phyloP scores from a whole-genome alignment of 2,797 vertebrate genomes.

The Philypnodon macrostomus region DNA sequence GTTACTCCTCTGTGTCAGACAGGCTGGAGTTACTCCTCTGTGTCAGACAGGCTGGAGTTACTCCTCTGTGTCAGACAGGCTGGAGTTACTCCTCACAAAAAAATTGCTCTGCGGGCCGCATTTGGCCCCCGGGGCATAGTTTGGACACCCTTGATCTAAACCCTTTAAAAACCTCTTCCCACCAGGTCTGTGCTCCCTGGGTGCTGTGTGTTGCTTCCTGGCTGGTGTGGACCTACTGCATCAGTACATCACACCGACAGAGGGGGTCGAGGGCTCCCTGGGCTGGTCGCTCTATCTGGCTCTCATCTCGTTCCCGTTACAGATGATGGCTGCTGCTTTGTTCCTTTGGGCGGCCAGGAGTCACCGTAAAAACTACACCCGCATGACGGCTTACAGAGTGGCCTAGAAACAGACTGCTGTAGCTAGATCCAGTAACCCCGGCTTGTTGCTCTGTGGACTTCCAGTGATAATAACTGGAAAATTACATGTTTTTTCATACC shows the following conservation, averaged over 20 bases:
- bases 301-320: constrained; percentile 90
- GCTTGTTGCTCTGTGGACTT: constrained; percentile 15
- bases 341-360: constrained; percentile 95
- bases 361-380: constrained; percentile 90
- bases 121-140: no score
- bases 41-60: no score
- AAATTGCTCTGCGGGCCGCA: no score
- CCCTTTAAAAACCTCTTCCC: background rate
- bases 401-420: no score
- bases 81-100: no score
- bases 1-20: no score
- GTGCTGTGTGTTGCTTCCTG: constrained; percentile 89
- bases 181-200: constrained; percentile 88
- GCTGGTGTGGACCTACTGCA: constrained; percentile 87
- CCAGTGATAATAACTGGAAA: background rate
- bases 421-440: background rate
- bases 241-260: constrained; percentile 56
- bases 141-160: no score
- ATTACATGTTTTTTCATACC: background rate
- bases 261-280: constrained; percentile 78
- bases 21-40: no score
- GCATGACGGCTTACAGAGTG: constrained; percentile 90
- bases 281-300: constrained; percentile 97
- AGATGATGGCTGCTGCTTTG: constrained; percentile 94
- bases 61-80: no score